phyloP scores from a whole-genome alignment of 2,888 invertebrate species.

The Eubasilissa splendida region DNA sequence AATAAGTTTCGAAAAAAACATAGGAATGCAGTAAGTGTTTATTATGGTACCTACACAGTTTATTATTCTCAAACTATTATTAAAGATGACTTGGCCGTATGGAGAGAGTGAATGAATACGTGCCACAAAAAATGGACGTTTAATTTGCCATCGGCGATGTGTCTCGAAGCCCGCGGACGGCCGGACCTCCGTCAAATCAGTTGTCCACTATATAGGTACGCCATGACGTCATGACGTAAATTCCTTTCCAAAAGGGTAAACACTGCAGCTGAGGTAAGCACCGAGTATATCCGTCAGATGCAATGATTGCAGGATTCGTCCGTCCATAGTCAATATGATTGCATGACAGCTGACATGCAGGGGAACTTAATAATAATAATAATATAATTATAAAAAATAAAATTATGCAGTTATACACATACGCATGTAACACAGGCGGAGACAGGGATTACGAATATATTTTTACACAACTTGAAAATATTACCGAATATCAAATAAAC shows the following conservation, averaged over 20 bases:
- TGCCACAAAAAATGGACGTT: conserved; percentile 36
- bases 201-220: background rate
- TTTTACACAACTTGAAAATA: no score
- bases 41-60: conserved; percentile 42
- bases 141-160: conserved; percentile 45
- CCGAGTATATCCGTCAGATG: no score
- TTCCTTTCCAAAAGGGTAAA: conserved; percentile 17
- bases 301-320: no score
- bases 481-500: no score
- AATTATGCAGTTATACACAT: no score
- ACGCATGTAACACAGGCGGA: no score
- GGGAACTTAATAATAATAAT: no score
- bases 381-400: no score
- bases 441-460: no score
- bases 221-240: conserved; percentile 2
- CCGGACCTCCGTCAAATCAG: conserved; percentile 30
- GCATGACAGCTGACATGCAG: no score
- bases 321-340: no score
- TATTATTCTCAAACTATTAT: conserved; percentile 44
- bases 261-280: no score
- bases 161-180: background rate
- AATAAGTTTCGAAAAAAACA: conserved; percentile 42
- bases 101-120: conserved; percentile 47
- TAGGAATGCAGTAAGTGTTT: conserved; percentile 48
- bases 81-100: conserved; percentile 30